These are phyloP conservation scores for Pseudoips prasinana DNA, from an alignment of 2,888 invertebrate species.

Conservation along the genomic window DNA sequence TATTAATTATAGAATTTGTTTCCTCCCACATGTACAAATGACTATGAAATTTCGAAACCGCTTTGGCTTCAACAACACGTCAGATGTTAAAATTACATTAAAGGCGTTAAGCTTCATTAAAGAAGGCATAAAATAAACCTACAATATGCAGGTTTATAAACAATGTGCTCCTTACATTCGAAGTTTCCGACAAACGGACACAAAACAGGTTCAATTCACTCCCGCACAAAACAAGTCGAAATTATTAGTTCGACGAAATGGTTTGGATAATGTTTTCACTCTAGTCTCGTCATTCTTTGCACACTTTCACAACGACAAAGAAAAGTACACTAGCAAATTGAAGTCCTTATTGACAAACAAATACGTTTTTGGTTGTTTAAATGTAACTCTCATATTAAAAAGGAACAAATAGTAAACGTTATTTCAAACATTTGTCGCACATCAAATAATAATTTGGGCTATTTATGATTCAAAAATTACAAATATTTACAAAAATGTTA, in stretches of 20 bases:
- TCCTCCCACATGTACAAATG: conserved; percentile 24
- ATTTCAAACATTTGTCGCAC: conserved; percentile 49
- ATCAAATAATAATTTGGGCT: conserved; percentile 53
- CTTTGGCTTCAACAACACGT: conserved; percentile 32
- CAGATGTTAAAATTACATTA: conserved; percentile 36
- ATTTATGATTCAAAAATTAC: conserved; percentile 54
- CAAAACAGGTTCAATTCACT: conserved; percentile 56
- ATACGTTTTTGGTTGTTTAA: conserved; percentile 45
- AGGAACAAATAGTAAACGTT: conserved; percentile 51
- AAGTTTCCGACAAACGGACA: conserved; percentile 56
- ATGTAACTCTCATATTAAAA: conserved; percentile 39
- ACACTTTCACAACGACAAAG: conserved; percentile 71
- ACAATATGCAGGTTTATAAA: conserved; percentile 74
- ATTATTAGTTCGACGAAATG: conserved; percentile 48
- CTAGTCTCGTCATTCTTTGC: conserved; percentile 55
- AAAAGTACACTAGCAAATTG: conserved; percentile 71
- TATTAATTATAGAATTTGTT: conserved; percentile 6
- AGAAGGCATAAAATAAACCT: conserved; percentile 56
- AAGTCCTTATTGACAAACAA: conserved; percentile 62
- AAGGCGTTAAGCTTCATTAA: conserved; percentile 45
- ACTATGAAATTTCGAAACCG: conserved; percentile 31
- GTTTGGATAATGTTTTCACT: conserved; percentile 56
- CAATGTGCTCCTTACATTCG: conserved; percentile 62
- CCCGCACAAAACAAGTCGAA: conserved; percentile 60
- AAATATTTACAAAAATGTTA: conserved; percentile 61